These are phyloP conservation scores for Varanus komodoensis DNA, from an alignment of 2,113 vertebrate species.

Conservation along the genomic window DNA sequence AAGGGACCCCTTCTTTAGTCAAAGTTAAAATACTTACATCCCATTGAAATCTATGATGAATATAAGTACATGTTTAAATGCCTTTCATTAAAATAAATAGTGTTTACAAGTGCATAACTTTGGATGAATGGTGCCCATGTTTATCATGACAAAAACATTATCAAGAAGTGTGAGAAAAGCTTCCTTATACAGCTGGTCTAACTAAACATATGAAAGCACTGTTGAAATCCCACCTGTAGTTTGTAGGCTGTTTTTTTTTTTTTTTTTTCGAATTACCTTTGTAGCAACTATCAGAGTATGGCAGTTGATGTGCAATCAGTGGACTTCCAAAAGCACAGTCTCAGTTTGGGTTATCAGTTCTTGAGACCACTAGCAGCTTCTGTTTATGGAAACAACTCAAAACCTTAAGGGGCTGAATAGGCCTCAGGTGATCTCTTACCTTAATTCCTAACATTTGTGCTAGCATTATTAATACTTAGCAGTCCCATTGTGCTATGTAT, in stretches of 20 bases:
- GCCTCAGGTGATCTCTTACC: neutral
- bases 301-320: neutral
- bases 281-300: neutral
- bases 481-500: neutral
- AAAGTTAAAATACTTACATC: neutral
- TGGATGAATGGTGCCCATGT: neutral
- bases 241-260: neutral
- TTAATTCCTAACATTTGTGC: slow-evolving; percentile 19
- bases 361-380: neutral
- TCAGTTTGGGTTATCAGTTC: neutral
- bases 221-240: neutral
- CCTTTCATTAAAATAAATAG: neutral
- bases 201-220: neutral
- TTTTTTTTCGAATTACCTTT: neutral
- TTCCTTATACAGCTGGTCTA: neutral
- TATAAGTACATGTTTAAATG: neutral
- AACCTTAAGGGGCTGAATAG: neutral
- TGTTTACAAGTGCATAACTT: neutral
- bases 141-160: neutral
- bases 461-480: slow-evolving; percentile 18
- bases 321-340: neutral
- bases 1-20: no score
- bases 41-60: neutral
- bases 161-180: neutral
- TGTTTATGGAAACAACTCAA: neutral